Evolutionary conservation across 2,888 invertebrate species (phyloP), one percentile per base, ranked within the genome.

Genomic region (Zygogramma bicolorata): DNA sequence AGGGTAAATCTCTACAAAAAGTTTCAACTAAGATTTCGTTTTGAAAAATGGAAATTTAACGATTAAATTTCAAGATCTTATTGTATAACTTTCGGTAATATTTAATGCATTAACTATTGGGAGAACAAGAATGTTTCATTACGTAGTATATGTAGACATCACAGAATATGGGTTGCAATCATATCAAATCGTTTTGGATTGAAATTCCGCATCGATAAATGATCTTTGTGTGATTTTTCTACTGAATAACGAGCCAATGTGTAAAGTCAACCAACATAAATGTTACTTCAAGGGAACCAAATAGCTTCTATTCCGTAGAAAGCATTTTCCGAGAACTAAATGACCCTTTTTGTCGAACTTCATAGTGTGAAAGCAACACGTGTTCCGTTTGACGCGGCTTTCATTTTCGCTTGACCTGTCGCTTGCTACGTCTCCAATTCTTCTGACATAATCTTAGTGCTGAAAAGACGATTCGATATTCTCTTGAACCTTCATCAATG

Each of bases 351-450:
- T 15, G 25, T 53, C 27, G 27, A 27, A 4, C 53, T 53, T 15
- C 25, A 53, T 46, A 53, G 25, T 53, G 53, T 53, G 53, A 27
- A 53, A 27, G 53, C 25, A 53, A 53, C 53, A 53, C 27, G 27
- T 53, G 53, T 53, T 27, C 27, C 53, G 25, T 25, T 53, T 27
- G 53, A 53, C 27, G n/a, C 27, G 3, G 53, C 53, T 22, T 53
- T 53, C 53, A 53, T 53, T 53, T 53, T 53, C 53, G 53, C 53
- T 53, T 27, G 53, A 53, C 53, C 53, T 53, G 27, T 25, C 53
- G 27, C 13, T 1, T 53, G 27, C 13, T 1, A 25, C 53, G 53
- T 15, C 27, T 53, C n/a, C 53, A 53, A 53, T 27, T 25, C 53
- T 13, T n/a, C 25, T 25, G 53, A 53, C 53, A 53, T 53, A 53